phyloP scores from a whole-genome alignment of 2,797 vertebrate species.

The Dendrocincla tyrannina region DNA sequence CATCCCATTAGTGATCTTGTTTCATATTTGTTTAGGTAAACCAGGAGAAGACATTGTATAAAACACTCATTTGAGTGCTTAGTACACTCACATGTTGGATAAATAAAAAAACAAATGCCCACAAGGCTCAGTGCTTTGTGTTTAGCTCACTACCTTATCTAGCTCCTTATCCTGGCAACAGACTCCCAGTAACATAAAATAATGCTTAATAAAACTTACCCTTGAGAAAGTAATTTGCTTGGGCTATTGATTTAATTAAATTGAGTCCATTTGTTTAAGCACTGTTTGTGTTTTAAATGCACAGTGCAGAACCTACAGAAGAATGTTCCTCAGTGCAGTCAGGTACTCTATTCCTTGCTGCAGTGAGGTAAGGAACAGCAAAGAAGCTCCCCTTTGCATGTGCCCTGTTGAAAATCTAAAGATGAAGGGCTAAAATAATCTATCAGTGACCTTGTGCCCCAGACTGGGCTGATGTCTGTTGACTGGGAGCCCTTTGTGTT shows the following conservation, averaged over 20 bases:
- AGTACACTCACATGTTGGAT: background rate
- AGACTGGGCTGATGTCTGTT: background rate
- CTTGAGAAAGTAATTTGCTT: constrained; percentile 72
- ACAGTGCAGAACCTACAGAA: background rate
- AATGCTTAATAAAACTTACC: constrained; percentile 67
- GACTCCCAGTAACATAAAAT: constrained; percentile 52
- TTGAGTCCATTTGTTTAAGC: constrained; percentile 52
- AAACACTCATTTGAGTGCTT: background rate
- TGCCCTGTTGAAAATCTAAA: background rate
- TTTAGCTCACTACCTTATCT: background rate
- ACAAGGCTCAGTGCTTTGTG: background rate
- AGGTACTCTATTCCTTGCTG: background rate
- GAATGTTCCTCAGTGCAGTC: background rate
- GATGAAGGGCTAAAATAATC: background rate
- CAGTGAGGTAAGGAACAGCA: background rate
- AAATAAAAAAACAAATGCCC: background rate
- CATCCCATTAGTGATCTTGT: background rate
- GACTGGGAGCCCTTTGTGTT: background rate
- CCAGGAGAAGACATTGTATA: background rate
- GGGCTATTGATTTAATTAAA: constrained; percentile 74
- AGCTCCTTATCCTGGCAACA: constrained; percentile 6
- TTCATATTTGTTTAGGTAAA: background rate
- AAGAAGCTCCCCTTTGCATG: background rate
- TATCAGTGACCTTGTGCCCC: background rate
- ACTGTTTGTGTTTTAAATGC: constrained; percentile 21